Evolutionary conservation across 2,113 vertebrate genomes (phyloP), one percentile per base, ranked within the genome.

Genomic region (Ophiodon elongatus): DNA sequence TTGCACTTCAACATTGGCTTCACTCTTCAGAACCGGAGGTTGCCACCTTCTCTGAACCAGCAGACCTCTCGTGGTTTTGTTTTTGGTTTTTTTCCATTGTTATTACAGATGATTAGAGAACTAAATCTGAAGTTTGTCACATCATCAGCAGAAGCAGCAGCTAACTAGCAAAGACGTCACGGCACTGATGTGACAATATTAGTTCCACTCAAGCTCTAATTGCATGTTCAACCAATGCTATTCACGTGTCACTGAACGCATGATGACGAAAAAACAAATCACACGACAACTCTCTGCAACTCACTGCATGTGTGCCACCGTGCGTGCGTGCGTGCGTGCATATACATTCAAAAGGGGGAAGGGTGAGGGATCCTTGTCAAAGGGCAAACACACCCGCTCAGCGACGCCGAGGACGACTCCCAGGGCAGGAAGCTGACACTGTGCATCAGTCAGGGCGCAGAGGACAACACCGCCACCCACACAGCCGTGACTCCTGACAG

Each of bases 301-400:
- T 63, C 25, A 1, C 8, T 21, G 21, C 63, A n/a, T 52, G 71
- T 67, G 41, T 14, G 5, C 6, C 54, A 47, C 25, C 21, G 47
- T 37, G 35, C 41, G 8, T 31, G 41, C 37, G 19, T 37, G 60
- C 23, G 60, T 63, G 33, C 64, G 65, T 21, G n/a, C 59, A 4
- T 63, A 25, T 70, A 25, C n/a, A 70, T 70, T 47, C 54, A 62
- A 54, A 69, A 9, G 52, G 41, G n/a, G 23, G 25, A 4, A 6
- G 21, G 27, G 41, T 13, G 57, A 13, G 56, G 7, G 76, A 73
- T 80, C 71, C 9, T 87, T 70, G 69, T 90, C 71, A 89, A 89
- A 88, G 85, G 83, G 76, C 85, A 91, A 85, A 87, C 78, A 83
- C 31, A 45, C 69, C 76, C 72, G 15, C 76, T 72, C 67, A 76